phyloP scores from a whole-genome alignment of 1,140 invertebrate species.

The Theocolax elegans region DNA sequence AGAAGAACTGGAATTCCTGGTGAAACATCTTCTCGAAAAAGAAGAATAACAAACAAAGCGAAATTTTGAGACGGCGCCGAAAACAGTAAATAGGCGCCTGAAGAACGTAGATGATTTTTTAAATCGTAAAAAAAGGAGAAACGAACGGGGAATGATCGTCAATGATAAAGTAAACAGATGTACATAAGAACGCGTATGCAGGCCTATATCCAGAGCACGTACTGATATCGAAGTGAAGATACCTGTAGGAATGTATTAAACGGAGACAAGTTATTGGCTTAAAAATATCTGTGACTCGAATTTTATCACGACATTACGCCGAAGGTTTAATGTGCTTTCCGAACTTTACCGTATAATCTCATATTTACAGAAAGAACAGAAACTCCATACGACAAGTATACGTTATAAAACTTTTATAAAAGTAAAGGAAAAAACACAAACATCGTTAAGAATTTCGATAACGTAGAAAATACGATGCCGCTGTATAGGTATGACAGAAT shows the following conservation, averaged over 20 bases:
- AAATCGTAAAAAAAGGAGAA: neutral
- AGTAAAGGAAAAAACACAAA: too few species aligned
- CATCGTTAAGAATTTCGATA: too few species aligned
- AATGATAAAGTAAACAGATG: neutral
- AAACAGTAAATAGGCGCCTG: neutral
- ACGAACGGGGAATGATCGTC: constrained; percentile 4
- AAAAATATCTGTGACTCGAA: too few species aligned
- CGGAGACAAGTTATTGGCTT: neutral
- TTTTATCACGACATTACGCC: too few species aligned
- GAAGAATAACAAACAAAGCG: constrained; percentile 21
- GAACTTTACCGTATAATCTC: too few species aligned
- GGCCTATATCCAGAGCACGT: neutral
- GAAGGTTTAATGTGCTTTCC: too few species aligned
- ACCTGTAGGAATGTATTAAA: constrained; percentile 15
- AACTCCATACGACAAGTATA: too few species aligned
- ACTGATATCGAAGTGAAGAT: neutral
- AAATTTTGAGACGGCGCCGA: neutral
- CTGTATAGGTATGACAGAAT: too few species aligned
- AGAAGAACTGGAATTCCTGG: constrained; percentile 8
- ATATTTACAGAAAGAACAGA: too few species aligned
- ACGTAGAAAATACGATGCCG: too few species aligned
- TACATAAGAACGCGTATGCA: neutral
- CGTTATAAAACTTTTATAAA: too few species aligned
- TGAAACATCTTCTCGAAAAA: neutral
- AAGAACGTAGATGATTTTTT: neutral